Percentiles rank a stretch among this genome's conserved stretches.
phyloP scores from a whole-genome alignment of 2,888 invertebrate genomes.

The Chrysina gloriosa region DNA sequence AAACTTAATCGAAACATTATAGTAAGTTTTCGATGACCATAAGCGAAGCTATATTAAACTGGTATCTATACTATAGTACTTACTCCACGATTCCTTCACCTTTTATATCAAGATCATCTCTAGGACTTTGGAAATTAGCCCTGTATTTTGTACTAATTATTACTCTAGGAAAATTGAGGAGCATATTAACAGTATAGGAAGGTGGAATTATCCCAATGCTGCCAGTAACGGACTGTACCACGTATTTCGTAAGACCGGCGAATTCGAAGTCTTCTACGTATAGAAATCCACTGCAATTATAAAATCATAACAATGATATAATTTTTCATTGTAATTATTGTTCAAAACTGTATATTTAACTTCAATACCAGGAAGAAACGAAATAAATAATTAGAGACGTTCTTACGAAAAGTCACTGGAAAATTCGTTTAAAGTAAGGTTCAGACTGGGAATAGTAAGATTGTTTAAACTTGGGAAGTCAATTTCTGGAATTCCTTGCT shows the following conservation, averaged over 20 bases:
- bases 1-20: too few relatives aligned
- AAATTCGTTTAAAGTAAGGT: background rate
- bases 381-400: too few relatives aligned
- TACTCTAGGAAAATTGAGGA: slow-evolving; percentile 22
- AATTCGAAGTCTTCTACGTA: background rate
- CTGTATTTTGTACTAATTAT: slow-evolving; percentile 16
- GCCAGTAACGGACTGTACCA: background rate
- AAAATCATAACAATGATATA: background rate
- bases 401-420: background rate
- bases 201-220: slow-evolving; percentile 38
- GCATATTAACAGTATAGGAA: slow-evolving; percentile 26
- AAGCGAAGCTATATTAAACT: background rate
- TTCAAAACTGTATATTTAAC: too few relatives aligned
- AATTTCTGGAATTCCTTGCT: slow-evolving; percentile 6
- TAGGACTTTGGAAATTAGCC: background rate
- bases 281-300: slow-evolving; percentile 8
- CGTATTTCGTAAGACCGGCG: slow-evolving; percentile 15
- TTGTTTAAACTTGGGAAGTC: slow-evolving; percentile 17
- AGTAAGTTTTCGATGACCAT: background rate
- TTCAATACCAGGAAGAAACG: too few relatives aligned
- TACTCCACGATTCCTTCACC: slow-evolving; percentile 35
- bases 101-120: background rate
- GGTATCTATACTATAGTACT: background rate
- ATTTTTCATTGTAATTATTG: too few relatives aligned
- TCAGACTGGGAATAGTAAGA: background rate